phyloP scores from a whole-genome alignment of 1,140 invertebrate species.

The Lethrus apterus region DNA sequence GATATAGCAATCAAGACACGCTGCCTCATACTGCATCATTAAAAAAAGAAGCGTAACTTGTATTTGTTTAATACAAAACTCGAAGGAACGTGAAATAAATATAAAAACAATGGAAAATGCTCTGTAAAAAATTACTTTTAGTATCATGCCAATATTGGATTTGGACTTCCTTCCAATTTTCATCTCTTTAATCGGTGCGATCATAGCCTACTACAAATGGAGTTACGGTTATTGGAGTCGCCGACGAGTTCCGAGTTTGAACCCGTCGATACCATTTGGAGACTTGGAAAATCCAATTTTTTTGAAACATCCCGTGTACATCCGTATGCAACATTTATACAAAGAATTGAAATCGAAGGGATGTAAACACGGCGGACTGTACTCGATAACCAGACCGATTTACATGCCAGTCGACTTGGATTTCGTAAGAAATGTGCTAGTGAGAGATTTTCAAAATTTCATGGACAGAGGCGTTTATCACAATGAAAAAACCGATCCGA shows the following conservation, averaged over 20 bases:
- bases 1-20: too few relatives aligned
- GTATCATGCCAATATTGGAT: too few relatives aligned
- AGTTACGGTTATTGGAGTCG: conserved; percentile 1
- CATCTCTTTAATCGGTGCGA: not conserved
- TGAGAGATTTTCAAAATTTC: conserved; percentile 46
- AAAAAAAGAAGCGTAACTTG: too few relatives aligned
- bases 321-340: conserved; percentile 27
- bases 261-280: not conserved
- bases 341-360: conserved; percentile 29
- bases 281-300: not conserved
- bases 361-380: conserved; percentile 20
- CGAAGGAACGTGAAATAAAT: too few relatives aligned
- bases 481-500: conserved; percentile 41
- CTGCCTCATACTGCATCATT: too few relatives aligned
- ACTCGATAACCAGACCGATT: conserved; percentile 16
- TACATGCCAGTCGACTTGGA: conserved; percentile 41
- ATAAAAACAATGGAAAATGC: too few relatives aligned
- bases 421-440: conserved; percentile 43
- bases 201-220: conserved; percentile 2
- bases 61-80: too few relatives aligned
- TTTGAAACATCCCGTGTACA: conserved; percentile 8
- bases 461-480: conserved; percentile 39
- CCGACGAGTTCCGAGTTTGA: not conserved
- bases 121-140: too few relatives aligned
- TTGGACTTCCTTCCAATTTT: too few relatives aligned